Conservation (phyloP, 2,113 vertebrate species). For the Python bivittatus region DNA sequence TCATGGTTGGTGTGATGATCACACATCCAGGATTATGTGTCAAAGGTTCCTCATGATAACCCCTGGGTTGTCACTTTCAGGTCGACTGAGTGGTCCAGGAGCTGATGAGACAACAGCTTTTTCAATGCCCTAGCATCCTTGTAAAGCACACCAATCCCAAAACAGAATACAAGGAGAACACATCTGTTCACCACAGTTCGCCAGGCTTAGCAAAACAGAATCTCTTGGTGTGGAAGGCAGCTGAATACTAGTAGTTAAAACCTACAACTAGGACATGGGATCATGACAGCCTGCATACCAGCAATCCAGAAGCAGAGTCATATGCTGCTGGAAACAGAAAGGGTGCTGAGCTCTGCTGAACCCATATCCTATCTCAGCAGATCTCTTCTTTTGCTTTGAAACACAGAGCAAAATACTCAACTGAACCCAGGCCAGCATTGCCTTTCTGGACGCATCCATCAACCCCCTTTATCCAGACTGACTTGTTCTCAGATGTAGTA, state of each 20-base stretch:
- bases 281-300: neutral
- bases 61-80: neutral
- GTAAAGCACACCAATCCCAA: neutral
- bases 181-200: neutral
- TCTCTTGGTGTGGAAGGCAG: neutral
- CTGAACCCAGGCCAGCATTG: accelerated
- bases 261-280: neutral
- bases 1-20: neutral
- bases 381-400: neutral
- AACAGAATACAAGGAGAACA: neutral
- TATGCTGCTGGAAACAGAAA: neutral
- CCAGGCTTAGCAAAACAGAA: neutral
- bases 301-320: neutral
- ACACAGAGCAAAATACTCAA: neutral
- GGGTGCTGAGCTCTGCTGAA: neutral
- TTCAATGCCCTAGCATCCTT: too few species aligned
- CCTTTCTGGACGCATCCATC: neutral
- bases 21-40: neutral
- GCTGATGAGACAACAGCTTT: neutral
- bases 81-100: neutral
- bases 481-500: too few species aligned
- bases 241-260: neutral
- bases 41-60: neutral
- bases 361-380: neutral
- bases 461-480: neutral